Evolutionary conservation across 2,113 vertebrate genomes (phyloP), one percentile per base, ranked within the genome.

Genomic region (Prietella phreatophila): DNA sequence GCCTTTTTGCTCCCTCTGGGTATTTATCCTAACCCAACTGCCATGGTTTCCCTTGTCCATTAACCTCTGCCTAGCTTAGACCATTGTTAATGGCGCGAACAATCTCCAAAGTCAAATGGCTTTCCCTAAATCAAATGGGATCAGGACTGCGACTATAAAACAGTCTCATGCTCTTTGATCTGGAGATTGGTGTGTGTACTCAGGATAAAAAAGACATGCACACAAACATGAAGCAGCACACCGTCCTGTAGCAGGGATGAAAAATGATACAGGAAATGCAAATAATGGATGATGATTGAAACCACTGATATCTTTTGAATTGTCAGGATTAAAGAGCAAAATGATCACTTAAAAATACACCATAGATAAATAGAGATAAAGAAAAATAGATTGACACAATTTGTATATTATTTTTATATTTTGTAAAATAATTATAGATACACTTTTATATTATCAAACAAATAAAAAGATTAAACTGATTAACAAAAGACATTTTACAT

Each of bases 21-120:
- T 83, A 84, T 87, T 87, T 89, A 61, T 73, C 55, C 56, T 89
- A 87, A 88, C 82, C 30, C 50, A 36, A 81, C 80, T 75, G 42
- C 86, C 69, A 65, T 33, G 14, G 19, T 60, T 78, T 76, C 58
- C 81, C 42, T 50, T 78, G 67, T 80, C 61, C 33, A 79, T 84
- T 85, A 87, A 87, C 82, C 87, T 87, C 58, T 86, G 65, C 61
- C 83, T 81, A 71, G 33, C 22, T 90, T 50, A 22, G 7, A 85
- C 78, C 73, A 47, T 56, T 82, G 71, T 69, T 86, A 79, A 88
- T 78, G 87, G 82, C 47, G 71, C 67, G 82, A 85, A 88, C 84
- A 58, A 82, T 56, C 84, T 71, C 50, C 73, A 84, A 61, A 50
- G 22, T 89, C 39, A 71, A 69, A 53, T 76, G 19, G 22, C 22